Conservation (phyloP, 2,888 invertebrate species). For the Drepanosiphum platanoidis region DNA sequence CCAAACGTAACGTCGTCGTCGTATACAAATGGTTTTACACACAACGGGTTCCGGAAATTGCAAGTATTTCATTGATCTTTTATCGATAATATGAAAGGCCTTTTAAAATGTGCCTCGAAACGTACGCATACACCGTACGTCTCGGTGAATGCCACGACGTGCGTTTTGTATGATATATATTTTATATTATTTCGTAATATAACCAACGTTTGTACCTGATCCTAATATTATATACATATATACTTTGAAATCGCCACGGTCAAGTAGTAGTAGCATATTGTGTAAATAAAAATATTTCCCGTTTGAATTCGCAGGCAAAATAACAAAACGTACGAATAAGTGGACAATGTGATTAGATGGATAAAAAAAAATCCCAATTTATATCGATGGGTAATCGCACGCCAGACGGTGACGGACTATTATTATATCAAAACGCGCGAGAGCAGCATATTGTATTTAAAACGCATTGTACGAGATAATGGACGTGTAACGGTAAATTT, state of each 20-base stretch:
- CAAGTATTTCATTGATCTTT: neutral
- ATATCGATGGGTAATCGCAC: neutral
- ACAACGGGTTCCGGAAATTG: neutral
- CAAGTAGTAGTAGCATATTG: neutral
- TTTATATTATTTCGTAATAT: too few relatives aligned
- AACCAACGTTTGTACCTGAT: neutral
- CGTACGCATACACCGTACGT: neutral
- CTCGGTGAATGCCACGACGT: neutral
- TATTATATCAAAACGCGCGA: neutral
- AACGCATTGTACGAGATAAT: neutral
- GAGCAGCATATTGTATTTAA: neutral
- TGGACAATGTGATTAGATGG: too few relatives aligned
- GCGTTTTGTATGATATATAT: neutral
- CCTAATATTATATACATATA: neutral
- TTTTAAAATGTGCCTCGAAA: neutral
- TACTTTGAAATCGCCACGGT: neutral
- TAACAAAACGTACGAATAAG: neutral
- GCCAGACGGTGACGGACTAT: neutral
- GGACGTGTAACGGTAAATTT: neutral
- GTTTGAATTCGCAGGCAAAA: neutral
- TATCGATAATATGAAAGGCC: neutral
- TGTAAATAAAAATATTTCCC: too few relatives aligned
- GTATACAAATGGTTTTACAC: neutral
- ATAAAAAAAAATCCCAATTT: neutral
- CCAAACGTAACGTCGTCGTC: neutral